Evolutionary conservation across 1,140 invertebrate genomes (phyloP).

Genomic region (Danaus plexippus): DNA sequence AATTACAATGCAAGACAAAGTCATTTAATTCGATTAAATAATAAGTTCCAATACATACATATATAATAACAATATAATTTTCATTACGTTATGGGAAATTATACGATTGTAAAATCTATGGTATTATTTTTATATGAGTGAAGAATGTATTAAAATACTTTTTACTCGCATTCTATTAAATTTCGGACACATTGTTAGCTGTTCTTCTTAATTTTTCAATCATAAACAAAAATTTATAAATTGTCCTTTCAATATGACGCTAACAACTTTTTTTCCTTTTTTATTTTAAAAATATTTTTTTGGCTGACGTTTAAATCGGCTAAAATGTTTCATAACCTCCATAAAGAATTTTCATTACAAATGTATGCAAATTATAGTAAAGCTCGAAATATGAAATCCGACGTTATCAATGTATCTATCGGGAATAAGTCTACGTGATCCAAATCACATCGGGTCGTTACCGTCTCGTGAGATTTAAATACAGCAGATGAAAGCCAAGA

Average conservation of each 20-base stretch:
- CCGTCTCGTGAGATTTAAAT: too few relatives aligned
- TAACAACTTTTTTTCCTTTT: slow-evolving; percentile 2
- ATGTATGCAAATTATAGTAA: neutral
- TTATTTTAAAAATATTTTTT: neutral
- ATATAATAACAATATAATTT: neutral
- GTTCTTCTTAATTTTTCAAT: slow-evolving; percentile 13
- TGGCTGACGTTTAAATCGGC: neutral
- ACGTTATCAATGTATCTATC: neutral
- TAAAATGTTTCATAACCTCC: too few relatives aligned
- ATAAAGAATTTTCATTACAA: neutral
- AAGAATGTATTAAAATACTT: too few relatives aligned
- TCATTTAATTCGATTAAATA: too few relatives aligned
- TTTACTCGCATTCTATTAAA: slow-evolving; percentile 6
- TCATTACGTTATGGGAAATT: neutral
- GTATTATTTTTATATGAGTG: too few relatives aligned
- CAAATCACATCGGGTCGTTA: too few relatives aligned
- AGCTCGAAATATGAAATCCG: neutral
- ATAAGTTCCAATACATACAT: too few relatives aligned
- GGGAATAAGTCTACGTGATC: too few relatives aligned
- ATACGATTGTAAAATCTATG: too few relatives aligned
- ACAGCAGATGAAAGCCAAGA: too few relatives aligned
- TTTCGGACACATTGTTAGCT: slow-evolving; percentile 11
- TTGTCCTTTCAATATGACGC: neutral
- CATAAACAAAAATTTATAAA: slow-evolving; percentile 5
- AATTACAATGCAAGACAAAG: too few relatives aligned